Evolutionary conservation across 2,113 vertebrate species (phyloP).

Genomic region (Pteruthius melanotis): DNA sequence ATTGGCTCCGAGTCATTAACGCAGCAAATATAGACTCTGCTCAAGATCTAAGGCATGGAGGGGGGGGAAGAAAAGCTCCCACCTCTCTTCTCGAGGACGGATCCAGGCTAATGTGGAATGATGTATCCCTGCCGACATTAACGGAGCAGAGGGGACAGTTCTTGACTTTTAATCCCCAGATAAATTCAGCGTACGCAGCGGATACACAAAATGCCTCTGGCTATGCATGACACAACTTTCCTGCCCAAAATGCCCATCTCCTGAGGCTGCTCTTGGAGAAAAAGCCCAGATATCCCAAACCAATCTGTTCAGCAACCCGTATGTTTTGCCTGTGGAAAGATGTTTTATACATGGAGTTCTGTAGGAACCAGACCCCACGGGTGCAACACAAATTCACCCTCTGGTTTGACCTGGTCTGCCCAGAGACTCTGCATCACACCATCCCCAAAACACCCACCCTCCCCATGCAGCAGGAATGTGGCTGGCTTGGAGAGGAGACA

Average conservation of each 20-base stretch:
- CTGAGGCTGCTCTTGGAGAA: background rate
- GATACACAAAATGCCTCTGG: background rate
- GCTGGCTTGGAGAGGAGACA: background rate
- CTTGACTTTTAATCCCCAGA: background rate
- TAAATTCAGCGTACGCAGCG: background rate
- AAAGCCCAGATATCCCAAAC: background rate
- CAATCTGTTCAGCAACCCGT: fast-evolving
- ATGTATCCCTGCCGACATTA: fast-evolving
- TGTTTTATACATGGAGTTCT: background rate
- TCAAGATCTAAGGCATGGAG: background rate
- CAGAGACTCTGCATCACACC: background rate
- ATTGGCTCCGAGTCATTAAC: slow-evolving; percentile 54
- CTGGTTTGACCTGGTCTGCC: background rate
- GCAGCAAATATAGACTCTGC: slow-evolving; percentile 49
- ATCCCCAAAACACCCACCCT: background rate
- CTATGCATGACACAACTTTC: background rate
- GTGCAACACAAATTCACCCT: background rate
- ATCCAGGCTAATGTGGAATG: background rate
- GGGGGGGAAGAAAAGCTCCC: background rate
- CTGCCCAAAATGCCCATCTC: background rate
- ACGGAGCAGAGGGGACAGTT: background rate
- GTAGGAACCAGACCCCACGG: fast-evolving
- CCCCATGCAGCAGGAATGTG: background rate
- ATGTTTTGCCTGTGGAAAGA: background rate
- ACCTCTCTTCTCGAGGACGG: background rate